Conservation (phyloP, 2,113 vertebrate genomes). For the Tilapia sparmanii region DNA sequence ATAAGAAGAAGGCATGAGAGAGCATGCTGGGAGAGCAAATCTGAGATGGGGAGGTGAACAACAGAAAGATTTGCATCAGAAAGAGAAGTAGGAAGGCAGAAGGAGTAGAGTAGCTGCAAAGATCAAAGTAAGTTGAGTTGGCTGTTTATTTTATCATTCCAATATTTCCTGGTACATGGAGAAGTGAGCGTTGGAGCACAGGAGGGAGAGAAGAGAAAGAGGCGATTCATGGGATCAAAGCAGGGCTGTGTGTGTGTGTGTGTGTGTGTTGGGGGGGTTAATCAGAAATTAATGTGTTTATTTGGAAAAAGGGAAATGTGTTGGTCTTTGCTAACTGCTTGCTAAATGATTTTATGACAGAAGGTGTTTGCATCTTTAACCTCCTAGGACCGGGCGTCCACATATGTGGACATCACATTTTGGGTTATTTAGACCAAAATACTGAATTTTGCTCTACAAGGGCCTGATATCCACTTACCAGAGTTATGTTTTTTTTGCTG, state of each 20-base stretch:
- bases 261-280: fast-evolving
- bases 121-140: conserved; percentile 16
- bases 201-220: neutral
- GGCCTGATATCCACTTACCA: too few relatives aligned
- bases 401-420: too few relatives aligned
- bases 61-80: neutral
- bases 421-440: too few relatives aligned
- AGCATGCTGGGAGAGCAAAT: neutral
- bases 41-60: neutral
- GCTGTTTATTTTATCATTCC: conserved; percentile 4
- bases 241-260: neutral
- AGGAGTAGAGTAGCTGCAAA: neutral
- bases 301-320: neutral
- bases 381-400: too few relatives aligned
- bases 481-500: fast-evolving
- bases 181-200: neutral
- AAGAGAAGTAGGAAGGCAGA: neutral
- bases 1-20: neutral
- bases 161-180: neutral
- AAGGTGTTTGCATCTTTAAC: neutral
- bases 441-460: too few relatives aligned
- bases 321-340: neutral
- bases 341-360: neutral
- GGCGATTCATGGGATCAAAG: conserved; percentile 22
- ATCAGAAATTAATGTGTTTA: neutral